Percentiles rank a stretch among this genome's conserved stretches.
Conservation (phyloP, 2,888 invertebrate species). For the Cynaeus angustus region DNA sequence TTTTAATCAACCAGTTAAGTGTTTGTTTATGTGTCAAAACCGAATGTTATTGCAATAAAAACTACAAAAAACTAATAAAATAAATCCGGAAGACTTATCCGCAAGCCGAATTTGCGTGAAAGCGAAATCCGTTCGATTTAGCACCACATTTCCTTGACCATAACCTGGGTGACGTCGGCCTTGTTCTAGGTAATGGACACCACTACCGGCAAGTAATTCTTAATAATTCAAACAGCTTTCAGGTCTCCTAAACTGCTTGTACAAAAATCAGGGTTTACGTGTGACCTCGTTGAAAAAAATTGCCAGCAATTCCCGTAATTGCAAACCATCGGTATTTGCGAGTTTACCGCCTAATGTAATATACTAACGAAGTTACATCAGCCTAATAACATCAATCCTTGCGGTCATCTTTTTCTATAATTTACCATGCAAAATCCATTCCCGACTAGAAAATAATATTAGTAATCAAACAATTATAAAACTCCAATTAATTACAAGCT, state of each 20-base stretch:
- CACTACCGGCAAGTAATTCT: slow-evolving; percentile 39
- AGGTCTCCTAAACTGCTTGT: background rate
- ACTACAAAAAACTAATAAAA: background rate
- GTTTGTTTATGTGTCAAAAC: too few relatives aligned
- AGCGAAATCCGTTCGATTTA: slow-evolving; percentile 30
- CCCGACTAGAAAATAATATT: background rate
- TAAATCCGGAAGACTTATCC: slow-evolving; percentile 27
- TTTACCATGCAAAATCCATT: slow-evolving; percentile 29
- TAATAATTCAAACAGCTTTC: slow-evolving; percentile 11
- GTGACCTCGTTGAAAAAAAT: slow-evolving; percentile 55
- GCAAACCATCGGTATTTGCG: slow-evolving; percentile 50
- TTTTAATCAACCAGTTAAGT: too few relatives aligned
- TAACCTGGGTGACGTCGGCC: slow-evolving; percentile 45
- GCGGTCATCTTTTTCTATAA: slow-evolving; percentile 43
- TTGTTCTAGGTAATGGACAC: slow-evolving; percentile 35
- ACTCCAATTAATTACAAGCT: slow-evolving; percentile 1
- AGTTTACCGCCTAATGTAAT: slow-evolving; percentile 54
- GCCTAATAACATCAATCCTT: slow-evolving; percentile 45
- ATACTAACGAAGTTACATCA: slow-evolving; percentile 53
- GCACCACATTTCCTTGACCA: slow-evolving; percentile 35
- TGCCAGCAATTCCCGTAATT: slow-evolving; percentile 54
- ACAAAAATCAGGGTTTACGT: slow-evolving; percentile 5
- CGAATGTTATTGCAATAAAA: background rate
- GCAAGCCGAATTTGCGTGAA: slow-evolving; percentile 26
- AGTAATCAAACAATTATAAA: slow-evolving; percentile 28